Conservation (phyloP, 2,113 vertebrate genomes). For the Miniopterus natalensis region DNA sequence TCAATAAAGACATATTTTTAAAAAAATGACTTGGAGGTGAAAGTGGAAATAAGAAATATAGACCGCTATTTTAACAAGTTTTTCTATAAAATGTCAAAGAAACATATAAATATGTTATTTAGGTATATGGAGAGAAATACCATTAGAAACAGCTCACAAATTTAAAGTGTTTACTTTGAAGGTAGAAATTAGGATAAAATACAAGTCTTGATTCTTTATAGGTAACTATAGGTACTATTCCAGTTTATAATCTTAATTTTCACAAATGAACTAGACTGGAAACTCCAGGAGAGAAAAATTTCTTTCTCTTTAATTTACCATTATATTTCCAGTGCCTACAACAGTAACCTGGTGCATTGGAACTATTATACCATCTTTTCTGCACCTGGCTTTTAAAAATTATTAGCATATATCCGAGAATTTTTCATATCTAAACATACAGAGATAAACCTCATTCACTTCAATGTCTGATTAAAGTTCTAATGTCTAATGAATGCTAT, state of each 20-base stretch:
- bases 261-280: neutral
- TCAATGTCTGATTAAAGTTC: neutral
- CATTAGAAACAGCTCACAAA: neutral
- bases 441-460: neutral
- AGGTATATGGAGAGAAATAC: neutral
- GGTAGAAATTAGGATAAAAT: neutral
- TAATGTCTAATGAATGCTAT: neutral
- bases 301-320: neutral
- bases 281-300: neutral
- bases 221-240: neutral
- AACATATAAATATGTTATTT: neutral
- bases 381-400: neutral
- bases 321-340: neutral
- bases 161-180: neutral
- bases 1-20: too few species aligned
- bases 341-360: neutral
- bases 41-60: neutral
- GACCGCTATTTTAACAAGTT: neutral
- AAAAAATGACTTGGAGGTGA: neutral
- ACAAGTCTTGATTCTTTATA: neutral
- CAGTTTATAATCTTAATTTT: neutral
- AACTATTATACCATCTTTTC: neutral
- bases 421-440: neutral
- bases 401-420: neutral
- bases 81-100: neutral